Evolutionary conservation across 2,888 invertebrate species (phyloP).

Genomic region (Mesopsocus fuscifrons): DNA sequence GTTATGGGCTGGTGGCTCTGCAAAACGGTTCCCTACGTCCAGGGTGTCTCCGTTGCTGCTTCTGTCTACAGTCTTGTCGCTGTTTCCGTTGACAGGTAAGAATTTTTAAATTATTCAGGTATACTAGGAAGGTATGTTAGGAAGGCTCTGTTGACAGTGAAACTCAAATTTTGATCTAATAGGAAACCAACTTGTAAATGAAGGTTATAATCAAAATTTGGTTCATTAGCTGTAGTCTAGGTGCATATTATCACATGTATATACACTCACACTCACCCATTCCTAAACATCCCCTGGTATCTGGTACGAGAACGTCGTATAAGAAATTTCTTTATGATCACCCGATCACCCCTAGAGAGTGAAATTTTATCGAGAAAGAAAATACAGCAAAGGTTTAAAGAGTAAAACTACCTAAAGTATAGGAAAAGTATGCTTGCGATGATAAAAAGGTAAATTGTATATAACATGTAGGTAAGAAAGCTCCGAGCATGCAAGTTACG

Average conservation of each 20-base stretch:
- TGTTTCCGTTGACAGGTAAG: conserved; percentile 83
- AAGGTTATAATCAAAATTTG: neutral
- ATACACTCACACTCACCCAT: too few relatives aligned
- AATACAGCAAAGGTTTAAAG: too few relatives aligned
- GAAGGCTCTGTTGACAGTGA: neutral
- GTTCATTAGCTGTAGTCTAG: too few relatives aligned
- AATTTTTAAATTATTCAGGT: conserved; percentile 14
- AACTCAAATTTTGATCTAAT: neutral
- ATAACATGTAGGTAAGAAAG: too few relatives aligned
- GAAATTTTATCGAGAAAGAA: neutral
- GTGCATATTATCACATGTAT: too few relatives aligned
- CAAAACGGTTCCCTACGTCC: conserved; percentile 88
- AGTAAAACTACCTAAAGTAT: too few relatives aligned
- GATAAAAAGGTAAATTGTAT: too few relatives aligned
- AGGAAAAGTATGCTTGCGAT: too few relatives aligned
- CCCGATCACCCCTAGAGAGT: neutral
- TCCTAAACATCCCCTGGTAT: too few relatives aligned
- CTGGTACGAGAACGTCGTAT: too few relatives aligned
- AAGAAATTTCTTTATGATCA: too few relatives aligned
- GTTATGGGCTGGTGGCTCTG: conserved; percentile 90
- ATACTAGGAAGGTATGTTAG: neutral
- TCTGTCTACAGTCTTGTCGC: conserved; percentile 91
- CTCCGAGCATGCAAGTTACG: too few relatives aligned
- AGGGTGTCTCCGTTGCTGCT: conserved; percentile 86
- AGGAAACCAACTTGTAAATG: neutral